Percentiles rank a stretch among this genome's conserved stretches.
phyloP scores from a whole-genome alignment of 2,797 vertebrate species.

The Enoplosus armatus region DNA sequence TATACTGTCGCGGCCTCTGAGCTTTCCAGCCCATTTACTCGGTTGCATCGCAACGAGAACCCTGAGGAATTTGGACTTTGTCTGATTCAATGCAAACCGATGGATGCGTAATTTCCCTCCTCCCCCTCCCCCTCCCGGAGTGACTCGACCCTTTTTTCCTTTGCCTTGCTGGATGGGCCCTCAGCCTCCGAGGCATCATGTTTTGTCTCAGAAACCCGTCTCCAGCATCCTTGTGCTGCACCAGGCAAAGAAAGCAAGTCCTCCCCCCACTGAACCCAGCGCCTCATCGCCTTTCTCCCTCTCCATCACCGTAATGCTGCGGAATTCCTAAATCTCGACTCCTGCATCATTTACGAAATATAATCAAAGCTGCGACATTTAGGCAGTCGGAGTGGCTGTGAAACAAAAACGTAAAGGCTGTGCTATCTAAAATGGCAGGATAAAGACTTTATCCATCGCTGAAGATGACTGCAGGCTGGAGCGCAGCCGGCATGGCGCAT shows the following conservation, averaged over 20 bases:
- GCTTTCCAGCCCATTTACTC: conserved; percentile 80
- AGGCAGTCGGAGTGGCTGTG: conserved; percentile 13
- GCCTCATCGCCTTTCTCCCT: conserved; percentile 67
- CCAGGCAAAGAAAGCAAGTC: conserved; percentile 68
- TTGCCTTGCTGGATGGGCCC: conserved; percentile 81
- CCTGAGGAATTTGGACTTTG: conserved; percentile 84
- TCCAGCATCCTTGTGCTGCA: conserved; percentile 82
- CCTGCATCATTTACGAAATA: conserved; percentile 32
- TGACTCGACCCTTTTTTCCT: conserved; percentile 88
- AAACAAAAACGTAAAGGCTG: conserved; percentile 24
- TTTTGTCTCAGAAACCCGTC: conserved; percentile 85
- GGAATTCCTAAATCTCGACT: conserved; percentile 61
- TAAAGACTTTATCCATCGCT: conserved; percentile 66
- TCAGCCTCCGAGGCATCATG: conserved; percentile 86
- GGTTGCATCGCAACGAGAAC: conserved; percentile 79
- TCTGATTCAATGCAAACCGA: conserved; percentile 82
- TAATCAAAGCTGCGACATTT: conserved; percentile 50
- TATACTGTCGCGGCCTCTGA: conserved; percentile 64
- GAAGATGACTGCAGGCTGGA: conserved; percentile 71
- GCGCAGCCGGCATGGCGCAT: conserved; percentile 81
- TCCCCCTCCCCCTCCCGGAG: conserved; percentile 68
- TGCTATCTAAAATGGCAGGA: conserved; percentile 77
- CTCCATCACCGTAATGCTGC: conserved; percentile 70
- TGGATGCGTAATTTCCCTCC: conserved; percentile 81
- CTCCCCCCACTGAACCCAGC: conserved; percentile 56